Percentiles rank a stretch among this genome's conserved stretches.
Conservation (phyloP, 1,140 invertebrate genomes). For the Drosophila dunni region DNA sequence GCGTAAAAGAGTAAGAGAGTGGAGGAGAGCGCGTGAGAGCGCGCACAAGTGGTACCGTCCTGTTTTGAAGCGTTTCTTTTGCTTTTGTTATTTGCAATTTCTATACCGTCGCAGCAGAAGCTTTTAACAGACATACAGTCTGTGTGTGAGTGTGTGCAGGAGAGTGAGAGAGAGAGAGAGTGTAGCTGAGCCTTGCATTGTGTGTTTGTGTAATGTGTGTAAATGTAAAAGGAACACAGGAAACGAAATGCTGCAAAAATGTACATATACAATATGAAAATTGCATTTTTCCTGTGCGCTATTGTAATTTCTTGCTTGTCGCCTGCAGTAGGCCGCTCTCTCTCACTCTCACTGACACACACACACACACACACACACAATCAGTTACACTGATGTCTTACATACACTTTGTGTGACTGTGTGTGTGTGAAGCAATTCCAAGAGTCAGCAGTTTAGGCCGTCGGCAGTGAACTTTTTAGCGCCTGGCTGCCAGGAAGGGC, state of each 20-base stretch:
- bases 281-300: conserved; percentile 72
- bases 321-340: conserved; percentile 17
- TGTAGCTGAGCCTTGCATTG: background rate
- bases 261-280: conserved; percentile 66
- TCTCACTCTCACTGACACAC: background rate
- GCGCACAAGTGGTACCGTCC: conserved; percentile 48
- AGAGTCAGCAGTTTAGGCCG: conserved; percentile 53
- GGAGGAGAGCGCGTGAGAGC: conserved; percentile 35
- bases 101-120: conserved; percentile 26
- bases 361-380: background rate
- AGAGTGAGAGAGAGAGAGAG: too few relatives aligned
- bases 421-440: conserved; percentile 16
- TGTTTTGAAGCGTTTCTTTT: conserved; percentile 67
- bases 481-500: conserved; percentile 56
- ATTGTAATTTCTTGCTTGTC: conserved; percentile 46
- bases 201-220: conserved; percentile 3
- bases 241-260: conserved; percentile 21
- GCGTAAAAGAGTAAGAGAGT: conserved; percentile 8
- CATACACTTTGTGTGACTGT: conserved; percentile 1
- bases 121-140: conserved; percentile 27
- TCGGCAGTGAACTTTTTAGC: conserved; percentile 72
- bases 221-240: conserved; percentile 42
- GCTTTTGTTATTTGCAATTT: conserved; percentile 58
- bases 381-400: too few relatives aligned
- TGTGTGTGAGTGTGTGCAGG: conserved; percentile 23